Conservation (phyloP, 23 tunicate species). For the Phallusia fumigata region DNA sequence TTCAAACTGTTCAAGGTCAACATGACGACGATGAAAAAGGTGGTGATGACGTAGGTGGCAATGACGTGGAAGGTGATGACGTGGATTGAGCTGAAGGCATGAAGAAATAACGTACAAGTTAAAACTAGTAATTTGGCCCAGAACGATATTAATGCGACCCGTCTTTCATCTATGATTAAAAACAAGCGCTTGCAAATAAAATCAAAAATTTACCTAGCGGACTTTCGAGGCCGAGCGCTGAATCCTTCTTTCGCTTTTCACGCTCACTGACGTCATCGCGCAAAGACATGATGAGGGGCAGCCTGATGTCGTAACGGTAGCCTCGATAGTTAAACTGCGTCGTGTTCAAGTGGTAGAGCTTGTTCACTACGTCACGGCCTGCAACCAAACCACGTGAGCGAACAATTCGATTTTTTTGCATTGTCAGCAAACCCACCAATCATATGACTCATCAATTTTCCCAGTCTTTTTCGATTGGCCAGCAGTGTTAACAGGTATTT, state of each 20-base stretch:
- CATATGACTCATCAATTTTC: conserved; percentile 44
- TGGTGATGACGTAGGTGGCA: too few species aligned
- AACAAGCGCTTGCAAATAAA: too few species aligned
- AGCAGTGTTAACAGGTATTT: conserved; percentile 65
- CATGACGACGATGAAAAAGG: too few species aligned
- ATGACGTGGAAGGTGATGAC: too few species aligned
- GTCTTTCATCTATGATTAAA: too few species aligned
- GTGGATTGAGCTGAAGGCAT: too few species aligned
- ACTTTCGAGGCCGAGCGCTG: conserved; percentile 32
- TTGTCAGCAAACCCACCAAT: conserved; percentile 36
- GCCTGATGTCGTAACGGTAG: conserved; percentile 79
- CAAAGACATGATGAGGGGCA: conserved; percentile 81
- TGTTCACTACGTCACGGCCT: conserved; percentile 63
- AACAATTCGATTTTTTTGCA: background rate
- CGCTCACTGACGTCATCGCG: conserved; percentile 52
- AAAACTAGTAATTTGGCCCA: too few species aligned
- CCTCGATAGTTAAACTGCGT: conserved; percentile 64
- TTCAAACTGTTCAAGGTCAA: too few species aligned
- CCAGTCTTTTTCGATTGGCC: conserved; percentile 51
- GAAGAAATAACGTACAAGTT: too few species aligned
- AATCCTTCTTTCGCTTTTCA: conserved; percentile 38
- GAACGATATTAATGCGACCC: too few species aligned
- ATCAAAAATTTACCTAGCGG: conserved; percentile 27
- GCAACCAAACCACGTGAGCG: background rate
- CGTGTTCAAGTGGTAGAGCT: conserved; percentile 44